These are phyloP conservation scores for Macropus fuliginosus DNA, from an alignment of 2,797 vertebrate genomes.

Conservation along the genomic window DNA sequence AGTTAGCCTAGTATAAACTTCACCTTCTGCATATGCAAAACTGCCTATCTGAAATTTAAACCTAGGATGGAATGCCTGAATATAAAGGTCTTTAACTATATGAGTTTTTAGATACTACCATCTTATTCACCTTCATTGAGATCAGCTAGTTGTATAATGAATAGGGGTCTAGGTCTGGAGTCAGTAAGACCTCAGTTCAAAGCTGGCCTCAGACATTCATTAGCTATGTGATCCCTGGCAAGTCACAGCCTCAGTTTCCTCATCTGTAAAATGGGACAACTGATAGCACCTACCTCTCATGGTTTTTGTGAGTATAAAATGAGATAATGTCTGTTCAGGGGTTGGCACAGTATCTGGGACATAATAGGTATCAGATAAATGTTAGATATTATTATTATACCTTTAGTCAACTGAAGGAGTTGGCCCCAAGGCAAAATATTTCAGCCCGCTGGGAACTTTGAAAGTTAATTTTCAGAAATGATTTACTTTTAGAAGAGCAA, in stretches of 20 bases:
- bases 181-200: neutral
- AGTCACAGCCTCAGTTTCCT: neutral
- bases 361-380: neutral
- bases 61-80: neutral
- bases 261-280: neutral
- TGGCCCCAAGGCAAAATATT: constrained; percentile 34
- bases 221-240: neutral
- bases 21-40: neutral
- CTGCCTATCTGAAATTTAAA: neutral
- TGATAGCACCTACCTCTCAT: neutral
- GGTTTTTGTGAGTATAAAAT: neutral
- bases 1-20: neutral
- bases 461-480: constrained; percentile 40
- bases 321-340: neutral
- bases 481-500: constrained; percentile 23
- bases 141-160: neutral
- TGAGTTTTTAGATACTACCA: neutral
- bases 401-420: neutral
- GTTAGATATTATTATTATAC: constrained; percentile 38
- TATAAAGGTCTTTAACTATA: neutral
- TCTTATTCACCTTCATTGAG: neutral
- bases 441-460: neutral
- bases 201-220: neutral
- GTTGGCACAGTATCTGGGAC: neutral
- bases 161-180: neutral